phyloP scores from a whole-genome alignment of 2,113 vertebrate species.

The Nerophis lumbriciformis region DNA sequence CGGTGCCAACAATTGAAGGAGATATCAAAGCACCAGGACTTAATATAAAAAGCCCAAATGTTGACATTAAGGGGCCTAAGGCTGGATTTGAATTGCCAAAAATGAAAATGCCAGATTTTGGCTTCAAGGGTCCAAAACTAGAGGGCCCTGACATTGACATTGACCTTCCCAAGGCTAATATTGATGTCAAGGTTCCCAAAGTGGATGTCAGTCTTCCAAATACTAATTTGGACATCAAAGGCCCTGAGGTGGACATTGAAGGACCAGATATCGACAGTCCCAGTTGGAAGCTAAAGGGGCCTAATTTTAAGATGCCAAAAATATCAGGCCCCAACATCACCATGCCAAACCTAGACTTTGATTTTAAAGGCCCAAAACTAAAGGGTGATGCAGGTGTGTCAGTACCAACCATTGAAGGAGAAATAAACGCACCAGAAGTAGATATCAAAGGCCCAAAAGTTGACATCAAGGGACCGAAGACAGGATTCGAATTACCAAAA shows the following conservation, averaged over 20 bases:
- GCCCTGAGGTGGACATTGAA: constrained; percentile 49
- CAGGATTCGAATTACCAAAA: constrained; percentile 11
- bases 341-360: no score
- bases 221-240: constrained; percentile 17
- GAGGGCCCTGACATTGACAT: not conserved
- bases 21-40: no score
- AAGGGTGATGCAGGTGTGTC: no score
- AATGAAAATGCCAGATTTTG: not conserved
- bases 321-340: no score
- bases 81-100: no score
- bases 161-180: not conserved
- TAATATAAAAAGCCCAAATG: no score
- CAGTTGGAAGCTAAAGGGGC: constrained; percentile 29
- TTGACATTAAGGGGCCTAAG: not conserved
- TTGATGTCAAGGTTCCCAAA: not conserved
- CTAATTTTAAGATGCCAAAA: not conserved
- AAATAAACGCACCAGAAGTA: no score
- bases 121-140: not conserved
- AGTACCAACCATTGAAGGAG: not conserved
- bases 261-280: constrained; percentile 25
- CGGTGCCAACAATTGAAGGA: no score
- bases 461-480: not conserved
- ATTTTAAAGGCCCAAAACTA: no score
- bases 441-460: not conserved
- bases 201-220: not conserved